A percentile compares a stretch with the other conserved stretches of the same genome.
These are phyloP conservation scores for Hypotaenidia okinawae DNA, from an alignment of 2,797 vertebrate genomes.

Conservation along the genomic window DNA sequence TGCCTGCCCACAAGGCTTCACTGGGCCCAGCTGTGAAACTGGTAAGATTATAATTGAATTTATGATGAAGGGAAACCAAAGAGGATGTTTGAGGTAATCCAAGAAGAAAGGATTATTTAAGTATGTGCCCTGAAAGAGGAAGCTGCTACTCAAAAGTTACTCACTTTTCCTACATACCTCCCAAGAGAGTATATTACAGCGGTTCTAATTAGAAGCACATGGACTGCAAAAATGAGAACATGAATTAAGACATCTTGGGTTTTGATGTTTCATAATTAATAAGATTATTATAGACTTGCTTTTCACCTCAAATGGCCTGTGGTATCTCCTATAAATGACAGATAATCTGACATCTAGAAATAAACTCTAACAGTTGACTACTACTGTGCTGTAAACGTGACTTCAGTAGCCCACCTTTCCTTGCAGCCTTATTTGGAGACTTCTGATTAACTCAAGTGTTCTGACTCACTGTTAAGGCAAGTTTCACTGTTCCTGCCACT, in stretches of 20 bases:
- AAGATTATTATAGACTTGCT: slow-evolving; percentile 27
- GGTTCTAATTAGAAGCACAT: slow-evolving; percentile 35
- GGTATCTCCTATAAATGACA: neutral
- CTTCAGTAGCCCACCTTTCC: neutral
- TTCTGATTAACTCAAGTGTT: neutral
- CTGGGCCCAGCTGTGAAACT: slow-evolving; percentile 92
- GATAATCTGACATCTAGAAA: slow-evolving; percentile 14
- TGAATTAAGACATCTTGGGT: slow-evolving; percentile 2
- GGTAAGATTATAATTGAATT: slow-evolving; percentile 81
- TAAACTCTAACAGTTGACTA: neutral
- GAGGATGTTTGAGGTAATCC: slow-evolving; percentile 21
- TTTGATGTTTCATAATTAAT: slow-evolving; percentile 49
- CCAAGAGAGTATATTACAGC: neutral
- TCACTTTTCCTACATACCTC: neutral
- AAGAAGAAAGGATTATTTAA: slow-evolving; percentile 54
- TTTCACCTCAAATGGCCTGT: slow-evolving; percentile 30
- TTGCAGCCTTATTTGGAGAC: neutral
- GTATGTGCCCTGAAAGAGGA: neutral
- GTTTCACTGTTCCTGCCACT: neutral
- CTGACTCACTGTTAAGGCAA: neutral
- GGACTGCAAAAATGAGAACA: slow-evolving; percentile 31
- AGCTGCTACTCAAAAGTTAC: slow-evolving; percentile 3
- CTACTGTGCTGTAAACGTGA: neutral
- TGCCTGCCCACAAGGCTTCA: slow-evolving; percentile 94
- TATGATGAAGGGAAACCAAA: slow-evolving; percentile 13